Evolutionary conservation across 2,888 invertebrate species (phyloP).

Genomic region (Mimachlamys varia): DNA sequence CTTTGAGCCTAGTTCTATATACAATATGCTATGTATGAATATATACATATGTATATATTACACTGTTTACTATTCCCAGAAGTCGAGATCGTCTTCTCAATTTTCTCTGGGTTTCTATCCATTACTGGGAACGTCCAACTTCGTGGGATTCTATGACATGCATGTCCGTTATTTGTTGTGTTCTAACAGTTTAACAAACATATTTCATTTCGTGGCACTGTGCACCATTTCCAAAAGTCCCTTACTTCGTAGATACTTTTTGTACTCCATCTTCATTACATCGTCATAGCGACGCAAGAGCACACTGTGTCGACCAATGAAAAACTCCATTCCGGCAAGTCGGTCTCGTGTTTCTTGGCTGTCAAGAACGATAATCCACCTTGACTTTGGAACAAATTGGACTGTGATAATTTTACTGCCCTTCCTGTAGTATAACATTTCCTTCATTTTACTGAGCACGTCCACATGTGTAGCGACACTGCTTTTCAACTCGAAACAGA

Average conservation of each 20-base stretch:
- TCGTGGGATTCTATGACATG: too few species aligned
- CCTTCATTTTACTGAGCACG: constrained; percentile 53
- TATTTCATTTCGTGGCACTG: background rate
- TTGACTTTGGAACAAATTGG: constrained; percentile 59
- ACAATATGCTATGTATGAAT: too few species aligned
- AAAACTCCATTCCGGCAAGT: constrained; percentile 54
- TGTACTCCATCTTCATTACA: constrained; percentile 59
- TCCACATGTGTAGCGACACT: constrained; percentile 56
- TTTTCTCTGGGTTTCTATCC: too few species aligned
- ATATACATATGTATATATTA: too few species aligned
- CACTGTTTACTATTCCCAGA: too few species aligned
- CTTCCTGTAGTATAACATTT: constrained; percentile 49
- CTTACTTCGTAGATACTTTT: constrained; percentile 56
- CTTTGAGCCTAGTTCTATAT: too few species aligned
- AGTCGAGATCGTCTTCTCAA: too few species aligned
- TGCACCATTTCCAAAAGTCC: constrained; percentile 55
- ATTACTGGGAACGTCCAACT: too few species aligned
- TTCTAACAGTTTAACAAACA: too few species aligned
- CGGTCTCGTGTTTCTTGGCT: constrained; percentile 57
- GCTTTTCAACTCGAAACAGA: constrained; percentile 60
- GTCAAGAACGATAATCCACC: constrained; percentile 62
- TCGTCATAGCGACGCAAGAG: constrained; percentile 64
- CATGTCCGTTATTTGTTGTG: too few species aligned
- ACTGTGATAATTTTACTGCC: constrained; percentile 52
- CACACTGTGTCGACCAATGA: constrained; percentile 55